Base-by-base conservation (phyloP, 2,888 invertebrate species). In the Cheilosia grossa region DNA sequence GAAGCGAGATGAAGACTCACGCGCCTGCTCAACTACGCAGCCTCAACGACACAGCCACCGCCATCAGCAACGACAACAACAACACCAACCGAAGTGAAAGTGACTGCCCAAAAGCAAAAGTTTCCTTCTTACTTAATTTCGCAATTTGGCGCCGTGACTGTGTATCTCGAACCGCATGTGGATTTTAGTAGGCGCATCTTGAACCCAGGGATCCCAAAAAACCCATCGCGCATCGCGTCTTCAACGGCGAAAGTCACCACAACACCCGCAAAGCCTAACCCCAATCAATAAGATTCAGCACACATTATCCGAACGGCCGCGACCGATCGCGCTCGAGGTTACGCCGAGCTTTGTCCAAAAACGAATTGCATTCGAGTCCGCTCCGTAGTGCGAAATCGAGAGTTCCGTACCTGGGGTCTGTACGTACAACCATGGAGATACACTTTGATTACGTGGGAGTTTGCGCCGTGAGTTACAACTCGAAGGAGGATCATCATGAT, bases 81-180 rank as follows among this genome's bases (percentile, higher is more conserved):
- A 67, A 27, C 27, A 24, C 10, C 42, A 27, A 40, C 42, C 37
- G 75, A 85, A 85, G 85, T 85, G 85, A 85, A 85, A 85, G 85
- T 79, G 56, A 24, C 51, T 64, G 67, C 67, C 85, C 85, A 81
- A 85, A 85, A 81, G 81, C 85, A 81, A 85, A 81, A 77, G 77
- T 80, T 85, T 81, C 81, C 85, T 77, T 81, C 81, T 80, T 80
- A 80, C 75, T 77, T 85, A 77, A 81, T 85, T 85, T 77, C 67
- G 81, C 85, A 85, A 85, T 81, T 85, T 77, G 81, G 85, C 81
- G 81, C 80, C 81, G 72, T 81, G 83, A 75, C 75, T 85, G 59
- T 63, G 49, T 66, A 66, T 66, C 70, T 74, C 74, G 24, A 67
- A 42, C 33, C 67, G 66, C 54, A 27, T 54, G 33, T 42, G 49